These are phyloP conservation scores for Nycticorax nycticorax DNA, from an alignment of 2,113 vertebrate genomes.

Conservation along the genomic window DNA sequence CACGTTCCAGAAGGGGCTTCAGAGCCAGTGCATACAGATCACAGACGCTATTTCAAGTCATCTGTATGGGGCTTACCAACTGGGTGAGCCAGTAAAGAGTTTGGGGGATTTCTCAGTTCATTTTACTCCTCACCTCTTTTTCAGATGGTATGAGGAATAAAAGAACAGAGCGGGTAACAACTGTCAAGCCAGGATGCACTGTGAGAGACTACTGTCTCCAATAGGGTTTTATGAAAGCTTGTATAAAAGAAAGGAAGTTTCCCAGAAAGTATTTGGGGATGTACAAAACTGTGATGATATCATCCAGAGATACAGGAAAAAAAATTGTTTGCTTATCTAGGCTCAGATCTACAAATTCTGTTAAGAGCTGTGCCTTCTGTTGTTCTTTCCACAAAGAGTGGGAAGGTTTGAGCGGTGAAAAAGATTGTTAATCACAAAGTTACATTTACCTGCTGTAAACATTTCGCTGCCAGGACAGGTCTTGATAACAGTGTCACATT, in stretches of 20 bases:
- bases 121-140: not conserved
- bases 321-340: not conserved
- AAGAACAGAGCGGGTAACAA: not conserved
- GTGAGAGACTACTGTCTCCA: not conserved
- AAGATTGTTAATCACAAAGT: not conserved
- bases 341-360: not conserved
- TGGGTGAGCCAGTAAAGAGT: not conserved
- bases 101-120: not conserved
- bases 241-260: not conserved
- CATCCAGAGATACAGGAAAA: not conserved
- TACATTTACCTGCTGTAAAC: not conserved
- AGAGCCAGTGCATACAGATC: not conserved
- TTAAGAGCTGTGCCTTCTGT: not conserved
- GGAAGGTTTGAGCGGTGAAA: not conserved
- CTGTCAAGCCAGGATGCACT: not conserved
- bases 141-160: not conserved
- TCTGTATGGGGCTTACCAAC: not conserved
- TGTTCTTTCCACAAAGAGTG: not conserved
- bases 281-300: not conserved
- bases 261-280: not conserved
- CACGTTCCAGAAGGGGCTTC: not conserved
- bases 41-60: not conserved
- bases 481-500: not conserved
- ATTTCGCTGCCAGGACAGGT: not conserved
- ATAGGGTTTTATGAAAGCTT: not conserved